A percentile compares a stretch with the other conserved stretches of the same genome.
Conservation (phyloP, 2,113 vertebrate species). For the Loxodonta africana region DNA sequence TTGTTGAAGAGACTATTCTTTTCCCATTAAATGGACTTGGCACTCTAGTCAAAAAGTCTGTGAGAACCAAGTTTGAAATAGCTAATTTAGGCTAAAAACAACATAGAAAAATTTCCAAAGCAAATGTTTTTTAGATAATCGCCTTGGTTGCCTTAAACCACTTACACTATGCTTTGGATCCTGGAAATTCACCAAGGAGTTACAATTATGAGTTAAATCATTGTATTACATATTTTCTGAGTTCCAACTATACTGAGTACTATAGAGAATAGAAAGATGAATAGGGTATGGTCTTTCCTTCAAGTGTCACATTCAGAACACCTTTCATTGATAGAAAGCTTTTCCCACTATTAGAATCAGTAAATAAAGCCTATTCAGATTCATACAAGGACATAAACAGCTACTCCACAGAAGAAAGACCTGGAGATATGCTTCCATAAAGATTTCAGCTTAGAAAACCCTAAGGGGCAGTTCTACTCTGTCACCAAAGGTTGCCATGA, state of each 20-base stretch:
- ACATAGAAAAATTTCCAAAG: not conserved
- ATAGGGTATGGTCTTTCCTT: not conserved
- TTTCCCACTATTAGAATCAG: not conserved
- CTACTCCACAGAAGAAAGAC: no score
- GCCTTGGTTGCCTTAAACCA: not conserved
- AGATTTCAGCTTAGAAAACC: not conserved
- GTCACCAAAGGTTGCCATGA: not conserved
- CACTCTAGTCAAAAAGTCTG: not conserved
- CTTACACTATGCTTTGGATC: not conserved
- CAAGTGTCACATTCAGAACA: not conserved
- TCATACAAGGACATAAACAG: not conserved
- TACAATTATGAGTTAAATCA: slow-evolving; percentile 29
- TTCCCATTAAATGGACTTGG: not conserved
- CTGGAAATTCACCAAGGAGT: not conserved
- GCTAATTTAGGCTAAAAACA: not conserved
- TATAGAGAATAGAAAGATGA: slow-evolving; percentile 29
- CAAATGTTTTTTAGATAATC: not conserved
- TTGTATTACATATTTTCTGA: not conserved
- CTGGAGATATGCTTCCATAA: not conserved
- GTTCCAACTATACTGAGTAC: not conserved
- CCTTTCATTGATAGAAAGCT: not conserved
- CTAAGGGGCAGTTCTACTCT: not conserved
- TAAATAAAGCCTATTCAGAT: not conserved
- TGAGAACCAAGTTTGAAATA: slow-evolving; percentile 1
- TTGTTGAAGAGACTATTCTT: not conserved